Conservation (phyloP, 2,888 invertebrate species). For the Oligia strigilis region DNA sequence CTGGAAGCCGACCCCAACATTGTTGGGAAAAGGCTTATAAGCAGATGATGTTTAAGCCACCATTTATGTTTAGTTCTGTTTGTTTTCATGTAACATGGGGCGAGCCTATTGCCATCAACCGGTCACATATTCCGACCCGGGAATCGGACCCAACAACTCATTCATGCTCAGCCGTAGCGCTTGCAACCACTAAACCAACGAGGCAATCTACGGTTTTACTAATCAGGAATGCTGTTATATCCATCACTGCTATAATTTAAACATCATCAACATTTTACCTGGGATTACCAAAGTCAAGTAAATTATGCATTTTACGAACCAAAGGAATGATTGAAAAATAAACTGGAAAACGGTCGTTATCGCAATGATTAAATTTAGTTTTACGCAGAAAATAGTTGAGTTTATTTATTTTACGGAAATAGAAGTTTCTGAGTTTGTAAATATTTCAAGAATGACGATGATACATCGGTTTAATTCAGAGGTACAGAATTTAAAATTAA, state of each 20-base stretch:
- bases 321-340: slow-evolving; percentile 26
- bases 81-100: too few relatives aligned
- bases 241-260: not conserved
- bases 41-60: too few relatives aligned
- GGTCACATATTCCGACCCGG: not conserved
- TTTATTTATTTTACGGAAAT: slow-evolving; percentile 52
- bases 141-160: not conserved
- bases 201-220: not conserved
- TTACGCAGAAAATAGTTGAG: slow-evolving; percentile 33
- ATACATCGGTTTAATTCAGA: slow-evolving; percentile 42
- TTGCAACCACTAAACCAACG: not conserved
- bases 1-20: too few relatives aligned
- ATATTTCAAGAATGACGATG: slow-evolving; percentile 58
- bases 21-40: too few relatives aligned
- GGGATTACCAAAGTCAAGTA: slow-evolving; percentile 20
- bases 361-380: slow-evolving; percentile 33
- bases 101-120: too few relatives aligned
- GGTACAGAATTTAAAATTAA: slow-evolving; percentile 25
- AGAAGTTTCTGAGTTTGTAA: slow-evolving; percentile 52
- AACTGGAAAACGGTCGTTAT: slow-evolving; percentile 37
- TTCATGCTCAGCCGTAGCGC: not conserved
- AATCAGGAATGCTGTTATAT: not conserved
- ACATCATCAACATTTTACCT: slow-evolving; percentile 1
- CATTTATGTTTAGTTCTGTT: too few relatives aligned
- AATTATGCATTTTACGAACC: slow-evolving; percentile 26